These are phyloP conservation scores for Nixonia krombeini DNA, from an alignment of 1,140 invertebrate species.

Conservation along the genomic window DNA sequence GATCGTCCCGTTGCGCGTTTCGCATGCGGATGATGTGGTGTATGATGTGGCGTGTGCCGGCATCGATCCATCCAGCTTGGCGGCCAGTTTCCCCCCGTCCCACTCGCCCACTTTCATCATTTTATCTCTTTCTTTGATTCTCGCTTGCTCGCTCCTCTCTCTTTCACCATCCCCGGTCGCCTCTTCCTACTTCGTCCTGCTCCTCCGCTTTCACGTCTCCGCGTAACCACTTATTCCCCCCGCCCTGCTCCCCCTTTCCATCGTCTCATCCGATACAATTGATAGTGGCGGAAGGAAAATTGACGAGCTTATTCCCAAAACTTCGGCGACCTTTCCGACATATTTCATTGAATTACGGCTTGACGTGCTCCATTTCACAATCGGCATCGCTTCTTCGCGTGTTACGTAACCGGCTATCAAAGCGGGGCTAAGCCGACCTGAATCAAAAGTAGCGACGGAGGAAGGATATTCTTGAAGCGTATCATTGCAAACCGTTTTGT, in stretches of 20 bases:
- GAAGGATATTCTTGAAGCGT: conserved; percentile 19
- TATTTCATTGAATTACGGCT: conserved; percentile 40
- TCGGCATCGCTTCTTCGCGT: too few species aligned
- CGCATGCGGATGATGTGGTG: too few species aligned
- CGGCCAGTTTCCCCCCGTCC: conserved; percentile 45
- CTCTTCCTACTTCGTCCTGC: conserved; percentile 2
- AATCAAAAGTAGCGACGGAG: conserved; percentile 4
- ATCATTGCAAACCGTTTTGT: not conserved
- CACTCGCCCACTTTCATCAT: conserved; percentile 37
- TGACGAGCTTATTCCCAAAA: conserved; percentile 1
- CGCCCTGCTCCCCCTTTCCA: conserved; percentile 37
- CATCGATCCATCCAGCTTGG: conserved; percentile 62
- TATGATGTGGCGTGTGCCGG: conserved; percentile 52
- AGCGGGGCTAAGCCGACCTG: too few species aligned
- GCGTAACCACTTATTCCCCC: conserved; percentile 4
- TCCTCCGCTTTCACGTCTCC: conserved; percentile 28
- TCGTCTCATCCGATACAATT: conserved; percentile 43
- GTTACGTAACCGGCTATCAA: too few species aligned
- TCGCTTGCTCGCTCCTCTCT: conserved; percentile 10
- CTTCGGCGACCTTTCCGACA: conserved; percentile 25
- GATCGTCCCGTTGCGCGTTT: too few species aligned
- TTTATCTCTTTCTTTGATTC: conserved; percentile 46
- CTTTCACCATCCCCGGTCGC: too few species aligned
- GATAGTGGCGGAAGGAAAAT: conserved; percentile 32
- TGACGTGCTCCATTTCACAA: not conserved